Evolutionary conservation across 2,888 invertebrate genomes (phyloP).

Genomic region (Imbricaverruca yamaguchii): DNA sequence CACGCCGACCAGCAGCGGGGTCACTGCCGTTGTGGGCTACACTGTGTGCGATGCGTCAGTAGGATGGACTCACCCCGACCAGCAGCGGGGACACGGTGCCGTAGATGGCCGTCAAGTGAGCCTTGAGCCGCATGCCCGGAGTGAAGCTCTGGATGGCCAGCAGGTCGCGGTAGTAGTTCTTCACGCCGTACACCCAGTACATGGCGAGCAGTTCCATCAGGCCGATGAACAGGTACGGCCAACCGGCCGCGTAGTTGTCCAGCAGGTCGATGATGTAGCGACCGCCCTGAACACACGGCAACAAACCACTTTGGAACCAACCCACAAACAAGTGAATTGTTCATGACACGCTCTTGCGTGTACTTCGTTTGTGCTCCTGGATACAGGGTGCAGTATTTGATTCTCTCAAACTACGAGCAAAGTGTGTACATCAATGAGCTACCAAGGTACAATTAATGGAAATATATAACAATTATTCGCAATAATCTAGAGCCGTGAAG

Average conservation of each 20-base stretch:
- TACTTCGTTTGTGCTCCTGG: no score
- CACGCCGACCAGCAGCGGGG: background rate
- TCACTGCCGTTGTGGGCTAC: background rate
- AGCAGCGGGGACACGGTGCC: constrained; percentile 42
- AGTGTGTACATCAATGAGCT: no score
- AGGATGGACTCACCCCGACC: background rate
- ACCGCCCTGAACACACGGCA: constrained; percentile 31
- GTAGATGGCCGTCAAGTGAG: constrained; percentile 55
- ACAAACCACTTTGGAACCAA: no score
- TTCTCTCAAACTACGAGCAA: no score
- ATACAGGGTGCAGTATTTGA: no score
- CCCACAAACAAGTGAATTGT: no score
- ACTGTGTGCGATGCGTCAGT: background rate
- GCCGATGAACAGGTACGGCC: constrained; percentile 65
- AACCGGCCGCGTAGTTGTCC: constrained; percentile 92
- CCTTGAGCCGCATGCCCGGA: constrained; percentile 40
- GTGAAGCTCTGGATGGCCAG: constrained; percentile 39
- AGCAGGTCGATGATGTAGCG: constrained; percentile 92
- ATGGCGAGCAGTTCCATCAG: constrained; percentile 51
- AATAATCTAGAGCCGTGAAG: no score
- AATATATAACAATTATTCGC: no score
- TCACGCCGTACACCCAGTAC: constrained; percentile 47
- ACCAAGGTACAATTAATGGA: no score
- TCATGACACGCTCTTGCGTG: no score
- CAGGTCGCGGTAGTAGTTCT: constrained; percentile 42